phyloP scores from a whole-genome alignment of 2,888 invertebrate genomes.

The Noctua comes region DNA sequence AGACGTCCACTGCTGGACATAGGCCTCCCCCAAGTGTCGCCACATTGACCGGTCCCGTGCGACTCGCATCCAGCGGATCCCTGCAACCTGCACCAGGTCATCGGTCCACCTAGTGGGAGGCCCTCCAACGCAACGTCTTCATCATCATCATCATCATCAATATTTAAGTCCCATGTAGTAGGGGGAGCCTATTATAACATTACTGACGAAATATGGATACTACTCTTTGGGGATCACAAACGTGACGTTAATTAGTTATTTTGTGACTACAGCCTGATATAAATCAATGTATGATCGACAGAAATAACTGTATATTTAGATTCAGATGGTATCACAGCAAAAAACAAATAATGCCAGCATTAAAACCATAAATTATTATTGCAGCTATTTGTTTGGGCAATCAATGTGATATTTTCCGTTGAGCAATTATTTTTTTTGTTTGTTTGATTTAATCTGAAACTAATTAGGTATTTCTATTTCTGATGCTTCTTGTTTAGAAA shows the following conservation, averaged over 20 bases:
- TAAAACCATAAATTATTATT: constrained; percentile 19
- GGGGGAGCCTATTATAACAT: not conserved
- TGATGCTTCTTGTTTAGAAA: constrained; percentile 18
- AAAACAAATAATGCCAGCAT: constrained; percentile 26
- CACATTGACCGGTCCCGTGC: too few species aligned
- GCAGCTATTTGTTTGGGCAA: constrained; percentile 24
- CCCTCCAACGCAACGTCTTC: too few species aligned
- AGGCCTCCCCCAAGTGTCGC: too few species aligned
- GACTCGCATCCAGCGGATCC: too few species aligned
- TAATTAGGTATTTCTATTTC: constrained; percentile 48
- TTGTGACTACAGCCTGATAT: not conserved
- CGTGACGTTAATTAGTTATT: not conserved
- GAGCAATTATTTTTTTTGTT: constrained; percentile 35
- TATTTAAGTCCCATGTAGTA: not conserved
- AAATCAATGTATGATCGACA: not conserved
- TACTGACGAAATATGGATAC: not conserved
- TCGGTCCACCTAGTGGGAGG: too few species aligned
- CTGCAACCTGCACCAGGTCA: too few species aligned
- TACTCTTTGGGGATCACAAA: not conserved
- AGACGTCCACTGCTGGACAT: too few species aligned
- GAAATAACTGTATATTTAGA: constrained; percentile 5
- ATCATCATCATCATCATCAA: too few species aligned
- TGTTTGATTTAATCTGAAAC: constrained; percentile 30
- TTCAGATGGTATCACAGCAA: constrained; percentile 38
- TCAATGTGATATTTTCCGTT: constrained; percentile 15